Evolutionary conservation across 1,140 invertebrate species (phyloP), one percentile per base, ranked within the genome.

Genomic region (Chironomus tepperi): DNA sequence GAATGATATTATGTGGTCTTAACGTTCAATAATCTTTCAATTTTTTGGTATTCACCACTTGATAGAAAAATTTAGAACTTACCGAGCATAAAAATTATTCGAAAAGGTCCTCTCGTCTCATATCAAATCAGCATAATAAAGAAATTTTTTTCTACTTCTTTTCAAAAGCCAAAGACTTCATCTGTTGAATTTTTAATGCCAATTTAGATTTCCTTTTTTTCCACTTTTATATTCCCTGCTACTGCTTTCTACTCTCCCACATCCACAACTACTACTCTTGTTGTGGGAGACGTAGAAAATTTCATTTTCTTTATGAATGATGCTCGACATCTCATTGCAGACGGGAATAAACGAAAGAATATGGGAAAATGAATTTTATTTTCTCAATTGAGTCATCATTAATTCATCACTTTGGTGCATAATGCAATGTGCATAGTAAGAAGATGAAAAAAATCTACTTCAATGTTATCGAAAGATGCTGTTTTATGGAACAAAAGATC

Each of bases 291-390:
- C n/a, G 47, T 8, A 57, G 5, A 57, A 57, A 57, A 57, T 12
- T 15, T 57, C 47, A 57, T 34, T 34, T 34, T 34, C 24, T 34
- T 34, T 34, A 34, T 57, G 47, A 57, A 15, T 57, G 47, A 57
- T 57, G 12, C 47, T 57, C n/a, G 47, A 57, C 47, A 57, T 57
- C 24, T 34, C 24, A 15, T n/a, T 15, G 47, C 47, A n/a, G 47
- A 57, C n/a, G n/a, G n/a, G 12, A 57, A 12, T 12, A 12, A n/a
- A 12, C 5, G 47, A n/a, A 12, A 57, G 3, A 57, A 57, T 57
- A 57, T 57, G 47, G n/a, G n/a, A 12, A 57, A 57, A 57, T 57
- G 47, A 57, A 57, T n/a, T 57, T 57, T n/a, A 57, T 57, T 57
- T 57, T 12, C 47, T 57, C 47, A 57, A 57, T 57, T 57, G 47